Conservation (phyloP, 1,140 invertebrate species). For the Philopotamus ludificatus region DNA sequence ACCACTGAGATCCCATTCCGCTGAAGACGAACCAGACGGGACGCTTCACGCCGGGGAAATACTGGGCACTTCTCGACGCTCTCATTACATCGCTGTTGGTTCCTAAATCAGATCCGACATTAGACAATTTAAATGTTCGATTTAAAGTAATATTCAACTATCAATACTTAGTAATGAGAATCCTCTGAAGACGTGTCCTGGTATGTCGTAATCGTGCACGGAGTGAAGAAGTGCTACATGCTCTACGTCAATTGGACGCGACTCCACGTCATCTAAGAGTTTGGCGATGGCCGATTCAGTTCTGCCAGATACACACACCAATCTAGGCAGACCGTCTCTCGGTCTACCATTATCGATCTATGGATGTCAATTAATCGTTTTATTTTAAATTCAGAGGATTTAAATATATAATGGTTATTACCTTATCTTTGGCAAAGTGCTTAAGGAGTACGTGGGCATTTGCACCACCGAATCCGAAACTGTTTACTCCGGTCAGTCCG, state of each 20-base stretch:
- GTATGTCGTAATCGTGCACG: constrained; percentile 57
- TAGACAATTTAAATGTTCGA: not conserved
- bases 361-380: not conserved
- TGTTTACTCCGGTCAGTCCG: constrained; percentile 71
- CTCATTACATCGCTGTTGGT: constrained; percentile 48
- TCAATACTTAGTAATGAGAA: constrained; percentile 54
- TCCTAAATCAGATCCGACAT: constrained; percentile 39
- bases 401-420: constrained; percentile 23
- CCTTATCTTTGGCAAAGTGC: constrained; percentile 57
- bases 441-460: constrained; percentile 77
- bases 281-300: constrained; percentile 65
- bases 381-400: not conserved
- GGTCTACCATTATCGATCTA: constrained; percentile 54
- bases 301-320: constrained; percentile 59
- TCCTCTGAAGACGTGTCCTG: constrained; percentile 60
- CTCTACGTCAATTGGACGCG: constrained; percentile 59
- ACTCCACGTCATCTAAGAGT: constrained; percentile 66
- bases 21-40: constrained; percentile 88
- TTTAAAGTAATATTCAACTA: not conserved
- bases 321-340: constrained; percentile 55
- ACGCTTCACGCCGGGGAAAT: constrained; percentile 60
- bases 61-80: constrained; percentile 54
- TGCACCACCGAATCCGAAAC: constrained; percentile 82
- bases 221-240: constrained; percentile 58
- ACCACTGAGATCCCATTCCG: constrained; percentile 90